Evolutionary conservation across 2,113 vertebrate genomes (phyloP).

Genomic region (Caloenas nicobarica): DNA sequence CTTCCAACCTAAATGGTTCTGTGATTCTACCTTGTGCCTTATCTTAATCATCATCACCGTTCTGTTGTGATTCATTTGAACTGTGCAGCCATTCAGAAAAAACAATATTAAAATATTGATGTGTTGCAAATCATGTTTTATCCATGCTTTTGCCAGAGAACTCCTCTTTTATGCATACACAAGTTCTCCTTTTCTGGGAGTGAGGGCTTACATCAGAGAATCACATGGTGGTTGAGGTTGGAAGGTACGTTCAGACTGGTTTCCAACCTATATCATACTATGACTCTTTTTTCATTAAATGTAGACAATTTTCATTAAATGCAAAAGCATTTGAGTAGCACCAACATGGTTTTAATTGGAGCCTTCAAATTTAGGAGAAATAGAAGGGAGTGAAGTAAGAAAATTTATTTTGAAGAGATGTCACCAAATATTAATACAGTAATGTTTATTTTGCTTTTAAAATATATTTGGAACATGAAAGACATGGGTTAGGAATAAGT

Average conservation of each 20-base stretch:
- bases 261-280: not conserved
- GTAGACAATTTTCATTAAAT: not conserved
- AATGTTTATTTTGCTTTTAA: conserved; percentile 49
- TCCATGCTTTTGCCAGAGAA: not conserved
- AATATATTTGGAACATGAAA: not conserved
- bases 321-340: not conserved
- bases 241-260: not conserved
- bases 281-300: not conserved
- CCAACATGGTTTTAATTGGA: not conserved
- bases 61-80: not conserved
- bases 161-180: not conserved
- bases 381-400: not conserved
- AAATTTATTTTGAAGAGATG: not conserved
- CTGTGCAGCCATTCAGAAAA: not conserved
- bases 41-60: not conserved
- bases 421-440: not conserved
- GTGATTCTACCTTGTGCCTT: not conserved
- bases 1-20: too few species aligned
- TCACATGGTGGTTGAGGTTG: not conserved
- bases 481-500: conserved; percentile 17
- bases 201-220: not conserved
- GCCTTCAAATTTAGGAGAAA: not conserved
- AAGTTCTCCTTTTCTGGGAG: not conserved
- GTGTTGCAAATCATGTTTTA: not conserved
- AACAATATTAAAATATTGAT: not conserved